Percentiles rank a stretch among this genome's conserved stretches.
These are phyloP conservation scores for Apeira syringaria DNA, from an alignment of 2,888 invertebrate species.

Conservation along the genomic window DNA sequence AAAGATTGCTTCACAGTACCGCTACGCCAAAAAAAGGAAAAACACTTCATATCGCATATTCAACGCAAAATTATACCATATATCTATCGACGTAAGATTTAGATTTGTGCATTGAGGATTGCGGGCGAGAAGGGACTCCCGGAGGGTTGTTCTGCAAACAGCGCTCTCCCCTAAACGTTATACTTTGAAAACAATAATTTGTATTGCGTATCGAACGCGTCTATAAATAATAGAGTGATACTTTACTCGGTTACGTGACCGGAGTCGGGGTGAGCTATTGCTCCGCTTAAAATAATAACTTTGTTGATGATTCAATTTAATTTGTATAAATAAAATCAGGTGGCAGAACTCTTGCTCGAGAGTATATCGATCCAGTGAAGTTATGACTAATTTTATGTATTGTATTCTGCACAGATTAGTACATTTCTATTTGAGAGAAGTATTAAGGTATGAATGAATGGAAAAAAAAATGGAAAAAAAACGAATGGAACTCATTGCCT, in stretches of 20 bases:
- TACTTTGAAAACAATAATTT: constrained; percentile 84
- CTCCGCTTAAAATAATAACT: constrained; percentile 50
- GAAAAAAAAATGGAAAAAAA: too few species aligned
- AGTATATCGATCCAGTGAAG: too few species aligned
- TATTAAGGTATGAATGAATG: too few species aligned
- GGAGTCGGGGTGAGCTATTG: constrained; percentile 44
- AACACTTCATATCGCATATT: constrained; percentile 51
- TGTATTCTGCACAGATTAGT: too few species aligned
- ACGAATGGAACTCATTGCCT: too few species aligned
- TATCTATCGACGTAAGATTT: constrained; percentile 50
- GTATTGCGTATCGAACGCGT: constrained; percentile 84
- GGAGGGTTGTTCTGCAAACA: constrained; percentile 80
- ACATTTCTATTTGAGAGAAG: too few species aligned
- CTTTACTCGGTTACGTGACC: constrained; percentile 62
- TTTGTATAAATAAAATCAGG: constrained; percentile 2
- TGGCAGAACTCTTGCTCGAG: background rate
- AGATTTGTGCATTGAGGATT: constrained; percentile 46
- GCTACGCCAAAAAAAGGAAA: constrained; percentile 56
- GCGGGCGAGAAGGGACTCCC: constrained; percentile 49
- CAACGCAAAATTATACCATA: constrained; percentile 55
- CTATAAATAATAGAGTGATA: constrained; percentile 83
- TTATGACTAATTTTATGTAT: too few species aligned
- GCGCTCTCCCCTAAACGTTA: constrained; percentile 81
- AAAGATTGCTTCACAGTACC: constrained; percentile 78
- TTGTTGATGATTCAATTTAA: constrained; percentile 17